These are phyloP conservation scores for Amia ocellicauda DNA, from an alignment of 2,113 vertebrate species.

Conservation along the genomic window DNA sequence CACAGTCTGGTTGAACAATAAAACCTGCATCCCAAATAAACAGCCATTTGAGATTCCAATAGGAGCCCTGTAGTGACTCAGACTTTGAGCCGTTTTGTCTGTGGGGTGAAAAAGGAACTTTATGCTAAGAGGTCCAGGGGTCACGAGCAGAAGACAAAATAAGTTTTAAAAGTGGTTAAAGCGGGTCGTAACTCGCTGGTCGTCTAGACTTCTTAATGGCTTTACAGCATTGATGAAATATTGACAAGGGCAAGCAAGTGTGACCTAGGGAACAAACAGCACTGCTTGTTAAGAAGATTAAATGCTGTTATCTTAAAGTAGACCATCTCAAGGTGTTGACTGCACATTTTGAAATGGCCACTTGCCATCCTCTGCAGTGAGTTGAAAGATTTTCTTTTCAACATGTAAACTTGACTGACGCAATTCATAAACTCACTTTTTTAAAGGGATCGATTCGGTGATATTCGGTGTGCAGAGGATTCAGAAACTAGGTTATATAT, in stretches of 20 bases:
- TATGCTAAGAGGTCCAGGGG: slow-evolving; percentile 47
- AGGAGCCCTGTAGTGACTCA: not conserved
- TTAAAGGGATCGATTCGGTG: too few relatives aligned
- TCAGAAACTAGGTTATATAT: too few relatives aligned
- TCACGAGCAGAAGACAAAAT: slow-evolving; percentile 52
- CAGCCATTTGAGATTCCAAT: slow-evolving; percentile 4
- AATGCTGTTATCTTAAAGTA: not conserved
- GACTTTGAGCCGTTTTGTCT: slow-evolving; percentile 12
- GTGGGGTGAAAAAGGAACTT: slow-evolving; percentile 38
- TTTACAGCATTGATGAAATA: slow-evolving; percentile 62
- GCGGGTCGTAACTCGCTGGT: slow-evolving; percentile 46
- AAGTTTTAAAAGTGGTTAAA: slow-evolving; percentile 50
- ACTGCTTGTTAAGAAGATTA: slow-evolving; percentile 20
- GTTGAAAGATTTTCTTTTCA: too few relatives aligned
- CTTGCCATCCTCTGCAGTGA: too few relatives aligned
- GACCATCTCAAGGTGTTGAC: not conserved
- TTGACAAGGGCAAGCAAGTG: slow-evolving; percentile 52
- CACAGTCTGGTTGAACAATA: slow-evolving; percentile 9
- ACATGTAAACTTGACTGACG: too few relatives aligned
- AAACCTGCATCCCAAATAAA: slow-evolving; percentile 1
- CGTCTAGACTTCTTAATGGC: slow-evolving; percentile 68
- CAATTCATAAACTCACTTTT: too few relatives aligned
- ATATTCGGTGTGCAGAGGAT: too few relatives aligned
- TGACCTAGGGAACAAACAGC: slow-evolving; percentile 45
- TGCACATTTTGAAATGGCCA: not conserved